Base-by-base conservation (phyloP, 2,797 vertebrate species). In the Basileuterus tristriatus region DNA sequence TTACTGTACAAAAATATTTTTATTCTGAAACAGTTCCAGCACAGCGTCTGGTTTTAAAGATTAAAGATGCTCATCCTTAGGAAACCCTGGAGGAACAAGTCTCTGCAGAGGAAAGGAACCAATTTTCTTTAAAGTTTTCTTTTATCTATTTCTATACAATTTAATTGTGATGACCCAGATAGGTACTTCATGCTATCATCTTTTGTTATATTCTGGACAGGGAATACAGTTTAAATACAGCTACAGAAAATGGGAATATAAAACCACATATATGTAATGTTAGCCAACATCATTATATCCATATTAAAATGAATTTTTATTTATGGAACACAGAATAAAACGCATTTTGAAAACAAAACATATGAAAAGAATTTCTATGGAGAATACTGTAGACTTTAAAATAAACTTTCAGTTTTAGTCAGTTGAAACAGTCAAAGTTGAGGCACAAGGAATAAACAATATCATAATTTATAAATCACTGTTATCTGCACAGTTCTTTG, bases 91-190 rank as follows among this genome's bases (percentile, higher is more conserved):
- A 96, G 95, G 80, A 95, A 85, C 67, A 87, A 96, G 60, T 87
- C 93, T 96, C 96, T 74, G 65, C 60, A 96, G 93, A 96, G 81
- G 67, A 94, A 94, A 83, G 47, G 84, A 95, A 80, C n/a, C 46
- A 84, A 96, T 93, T 80, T 96, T 94, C 90, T 97, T 95, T 93
- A 91, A 95, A 89, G 84, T 96, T 96, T 95, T 91, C 91, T 97
- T 97, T 96, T 96, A 96, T 96, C 93, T 96, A 86, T 96, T 93
- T 89, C 94, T 89, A 96, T 89, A 96, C 91, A 87, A 82, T 96
- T 93, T 96, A 97, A 97, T 97, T 96, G 87, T 96, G 93, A 87
- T 96, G 96, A 97, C 96, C 91, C 83, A 96, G 90, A 95, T 95
- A 96, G 78, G 86, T 83, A 92, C 43, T 85, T 71, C 8, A 4